Percentiles rank a stretch among this genome's conserved stretches.
These are phyloP conservation scores for Tauraco erythrolophus DNA, from an alignment of 2,113 vertebrate genomes.

Conservation along the genomic window DNA sequence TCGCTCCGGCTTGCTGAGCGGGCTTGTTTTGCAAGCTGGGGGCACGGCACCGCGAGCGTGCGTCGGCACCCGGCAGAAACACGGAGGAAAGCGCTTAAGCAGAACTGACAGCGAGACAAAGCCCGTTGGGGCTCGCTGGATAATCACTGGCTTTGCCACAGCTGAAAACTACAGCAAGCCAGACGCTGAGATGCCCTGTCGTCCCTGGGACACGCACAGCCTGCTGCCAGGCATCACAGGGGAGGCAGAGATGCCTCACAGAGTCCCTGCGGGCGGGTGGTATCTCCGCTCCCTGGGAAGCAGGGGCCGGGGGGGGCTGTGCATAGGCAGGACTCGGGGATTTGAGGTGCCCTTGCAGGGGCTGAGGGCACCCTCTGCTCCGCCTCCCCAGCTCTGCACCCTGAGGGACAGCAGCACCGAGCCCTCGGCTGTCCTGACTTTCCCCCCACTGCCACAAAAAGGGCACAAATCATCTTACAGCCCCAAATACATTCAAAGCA, in stretches of 20 bases:
- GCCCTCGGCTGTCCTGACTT: background rate
- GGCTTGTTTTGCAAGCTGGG: background rate
- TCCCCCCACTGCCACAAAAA: background rate
- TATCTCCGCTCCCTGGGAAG: fast-evolving
- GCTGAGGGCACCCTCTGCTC: background rate
- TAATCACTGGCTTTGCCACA: background rate
- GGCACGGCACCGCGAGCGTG: background rate
- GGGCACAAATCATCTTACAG: background rate
- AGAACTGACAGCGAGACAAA: slow-evolving; percentile 16
- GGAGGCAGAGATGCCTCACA: fast-evolving
- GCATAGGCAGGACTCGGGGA: fast-evolving
- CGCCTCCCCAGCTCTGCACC: background rate
- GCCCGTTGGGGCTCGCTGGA: background rate
- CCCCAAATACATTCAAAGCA: background rate
- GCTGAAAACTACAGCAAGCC: background rate
- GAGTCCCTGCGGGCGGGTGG: background rate
- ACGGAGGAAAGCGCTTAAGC: background rate
- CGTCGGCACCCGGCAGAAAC: background rate
- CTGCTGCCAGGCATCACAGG: background rate
- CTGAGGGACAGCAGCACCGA: background rate
- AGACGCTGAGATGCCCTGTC: fast-evolving
- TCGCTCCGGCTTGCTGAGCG: background rate
- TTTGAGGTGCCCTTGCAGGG: background rate
- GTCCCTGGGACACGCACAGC: fast-evolving
- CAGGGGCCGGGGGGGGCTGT: background rate